These are phyloP conservation scores for Lophius piscatorius DNA, from an alignment of 2,113 vertebrate genomes.

Conservation along the genomic window DNA sequence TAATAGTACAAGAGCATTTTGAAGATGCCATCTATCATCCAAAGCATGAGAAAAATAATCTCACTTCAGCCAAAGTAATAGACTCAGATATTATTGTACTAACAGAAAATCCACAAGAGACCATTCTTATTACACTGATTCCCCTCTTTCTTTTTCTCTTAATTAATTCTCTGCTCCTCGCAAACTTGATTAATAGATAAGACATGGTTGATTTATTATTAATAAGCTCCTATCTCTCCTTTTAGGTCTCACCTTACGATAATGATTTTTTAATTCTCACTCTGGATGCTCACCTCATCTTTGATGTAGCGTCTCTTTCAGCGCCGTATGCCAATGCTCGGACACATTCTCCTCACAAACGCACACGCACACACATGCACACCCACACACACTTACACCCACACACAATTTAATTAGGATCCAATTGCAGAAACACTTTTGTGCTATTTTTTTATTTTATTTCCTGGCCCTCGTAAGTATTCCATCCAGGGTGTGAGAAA, in stretches of 20 bases:
- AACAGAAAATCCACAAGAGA: slow-evolving; percentile 50
- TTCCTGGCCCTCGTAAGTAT: slow-evolving; percentile 17
- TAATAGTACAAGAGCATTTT: slow-evolving; percentile 24
- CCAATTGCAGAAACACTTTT: slow-evolving; percentile 55
- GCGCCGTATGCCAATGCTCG: slow-evolving; percentile 29
- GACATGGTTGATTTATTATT: slow-evolving; percentile 64
- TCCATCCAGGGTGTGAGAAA: slow-evolving; percentile 9
- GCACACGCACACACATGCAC: too few relatives aligned
- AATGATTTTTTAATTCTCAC: slow-evolving; percentile 19
- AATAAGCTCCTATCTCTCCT: slow-evolving; percentile 50
- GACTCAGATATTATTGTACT: slow-evolving; percentile 15
- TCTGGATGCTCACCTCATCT: slow-evolving; percentile 35
- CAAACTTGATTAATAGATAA: slow-evolving; percentile 72
- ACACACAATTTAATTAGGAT: slow-evolving; percentile 54
- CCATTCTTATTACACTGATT: slow-evolving; percentile 39
- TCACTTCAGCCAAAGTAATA: slow-evolving; percentile 17
- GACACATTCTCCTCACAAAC: slow-evolving; percentile 1
- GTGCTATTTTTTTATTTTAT: slow-evolving; percentile 45
- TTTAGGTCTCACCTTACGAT: slow-evolving; percentile 24
- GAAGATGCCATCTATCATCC: slow-evolving; percentile 55
- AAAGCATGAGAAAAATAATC: slow-evolving; percentile 41
- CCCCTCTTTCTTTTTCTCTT: not conserved
- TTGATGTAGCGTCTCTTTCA: slow-evolving; percentile 34
- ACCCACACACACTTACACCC: slow-evolving; percentile 1
- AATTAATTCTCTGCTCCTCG: slow-evolving; percentile 58